Evolutionary conservation across 2,113 vertebrate genomes (phyloP).

Genomic region (Python bivittatus): DNA sequence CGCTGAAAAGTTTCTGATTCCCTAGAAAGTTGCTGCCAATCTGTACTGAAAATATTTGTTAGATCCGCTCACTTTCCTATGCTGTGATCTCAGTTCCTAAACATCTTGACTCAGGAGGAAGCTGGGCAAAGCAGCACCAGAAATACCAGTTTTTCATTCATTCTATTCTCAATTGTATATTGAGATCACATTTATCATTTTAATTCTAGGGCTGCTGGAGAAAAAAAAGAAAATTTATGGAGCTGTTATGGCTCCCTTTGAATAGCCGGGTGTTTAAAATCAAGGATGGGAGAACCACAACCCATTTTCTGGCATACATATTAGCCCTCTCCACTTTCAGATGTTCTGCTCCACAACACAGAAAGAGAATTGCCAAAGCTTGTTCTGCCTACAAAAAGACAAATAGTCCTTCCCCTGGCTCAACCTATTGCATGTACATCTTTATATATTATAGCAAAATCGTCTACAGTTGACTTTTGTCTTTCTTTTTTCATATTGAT

Average conservation of each 20-base stretch:
- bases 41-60: not conserved
- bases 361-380: not conserved
- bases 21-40: not conserved
- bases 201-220: not conserved
- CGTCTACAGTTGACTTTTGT: not conserved
- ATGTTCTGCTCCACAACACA: not conserved
- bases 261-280: not conserved
- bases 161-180: not conserved
- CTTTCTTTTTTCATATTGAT: not conserved
- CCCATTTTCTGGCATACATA: not conserved
- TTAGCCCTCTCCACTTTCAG: not conserved
- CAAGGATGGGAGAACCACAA: not conserved
- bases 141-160: not conserved
- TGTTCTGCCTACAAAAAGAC: not conserved
- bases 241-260: not conserved
- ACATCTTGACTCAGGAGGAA: not conserved
- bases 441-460: not conserved
- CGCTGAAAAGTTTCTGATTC: not conserved
- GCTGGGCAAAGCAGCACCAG: not conserved
- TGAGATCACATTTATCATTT: not conserved
- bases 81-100: not conserved
- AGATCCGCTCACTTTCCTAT: not conserved
- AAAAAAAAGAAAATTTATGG: not conserved
- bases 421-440: not conserved
- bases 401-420: not conserved